A percentile compares a stretch with the other conserved stretches of the same genome.
Conservation (phyloP, 2,113 vertebrate genomes). For the Archocentrus centrarchus region DNA sequence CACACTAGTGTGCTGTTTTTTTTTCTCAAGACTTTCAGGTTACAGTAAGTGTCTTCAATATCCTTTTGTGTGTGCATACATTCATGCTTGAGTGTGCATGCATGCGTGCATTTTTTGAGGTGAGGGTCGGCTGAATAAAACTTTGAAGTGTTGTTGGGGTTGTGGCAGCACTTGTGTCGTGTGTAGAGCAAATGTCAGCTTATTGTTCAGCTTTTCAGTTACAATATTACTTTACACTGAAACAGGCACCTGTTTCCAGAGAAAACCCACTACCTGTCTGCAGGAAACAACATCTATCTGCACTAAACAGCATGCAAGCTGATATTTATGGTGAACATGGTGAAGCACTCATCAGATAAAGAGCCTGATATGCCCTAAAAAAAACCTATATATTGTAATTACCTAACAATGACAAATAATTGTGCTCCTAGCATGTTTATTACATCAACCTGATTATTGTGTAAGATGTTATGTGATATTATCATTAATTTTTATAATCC, state of each 20-base stretch:
- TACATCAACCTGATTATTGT: too few relatives aligned
- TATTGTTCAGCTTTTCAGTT: neutral
- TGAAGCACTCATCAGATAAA: neutral
- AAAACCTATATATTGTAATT: too few relatives aligned
- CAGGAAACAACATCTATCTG: neutral
- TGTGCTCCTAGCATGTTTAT: too few relatives aligned
- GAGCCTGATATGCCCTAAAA: neutral
- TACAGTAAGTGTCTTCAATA: neutral
- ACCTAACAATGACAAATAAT: too few relatives aligned
- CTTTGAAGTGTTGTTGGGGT: neutral
- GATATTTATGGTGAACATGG: neutral
- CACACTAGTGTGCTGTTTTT: accelerated
- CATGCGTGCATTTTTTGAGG: too few relatives aligned
- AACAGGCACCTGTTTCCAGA: neutral
- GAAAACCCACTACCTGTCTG: neutral
- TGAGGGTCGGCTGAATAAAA: neutral
- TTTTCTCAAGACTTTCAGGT: neutral
- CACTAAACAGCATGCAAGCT: neutral
- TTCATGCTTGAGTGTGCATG: too few relatives aligned
- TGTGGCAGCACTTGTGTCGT: neutral
- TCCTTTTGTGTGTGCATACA: neutral
- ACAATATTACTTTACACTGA: neutral
- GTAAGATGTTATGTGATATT: too few relatives aligned
- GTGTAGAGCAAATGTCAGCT: neutral
- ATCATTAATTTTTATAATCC: too few relatives aligned